Percentiles rank a stretch among this genome's conserved stretches.
Conservation (phyloP, 2,888 invertebrate species). For the Metalampra italica region DNA sequence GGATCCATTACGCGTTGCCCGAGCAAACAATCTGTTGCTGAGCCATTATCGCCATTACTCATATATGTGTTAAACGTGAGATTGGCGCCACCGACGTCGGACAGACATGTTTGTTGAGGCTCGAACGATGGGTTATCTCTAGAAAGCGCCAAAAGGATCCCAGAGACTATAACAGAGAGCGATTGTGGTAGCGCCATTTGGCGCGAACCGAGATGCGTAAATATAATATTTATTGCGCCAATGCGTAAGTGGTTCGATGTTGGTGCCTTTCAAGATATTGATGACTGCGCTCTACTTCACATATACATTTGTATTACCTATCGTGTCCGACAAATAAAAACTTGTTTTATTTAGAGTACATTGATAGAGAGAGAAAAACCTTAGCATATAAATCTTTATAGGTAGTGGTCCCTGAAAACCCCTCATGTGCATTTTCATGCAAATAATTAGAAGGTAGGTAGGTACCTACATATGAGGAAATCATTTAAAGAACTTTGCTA, state of each 20-base stretch:
- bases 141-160: constrained; percentile 53
- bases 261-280: neutral
- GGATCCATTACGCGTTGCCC: constrained; percentile 61
- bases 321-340: no score
- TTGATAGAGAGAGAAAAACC: no score
- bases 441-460: no score
- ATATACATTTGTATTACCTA: neutral
- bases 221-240: constrained; percentile 60
- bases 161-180: constrained; percentile 43
- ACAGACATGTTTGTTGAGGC: constrained; percentile 39
- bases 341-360: no score
- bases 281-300: neutral
- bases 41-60: constrained; percentile 43
- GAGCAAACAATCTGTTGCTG: constrained; percentile 49
- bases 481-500: no score
- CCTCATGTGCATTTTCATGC: no score
- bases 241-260: constrained; percentile 38
- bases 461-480: no score
- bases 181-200: constrained; percentile 54
- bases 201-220: constrained; percentile 46
- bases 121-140: constrained; percentile 53
- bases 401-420: no score
- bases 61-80: constrained; percentile 30
- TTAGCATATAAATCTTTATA: no score
- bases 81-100: constrained; percentile 18